These are phyloP conservation scores for Acropternis orthonyx DNA, from an alignment of 2,797 vertebrate species.

Conservation along the genomic window DNA sequence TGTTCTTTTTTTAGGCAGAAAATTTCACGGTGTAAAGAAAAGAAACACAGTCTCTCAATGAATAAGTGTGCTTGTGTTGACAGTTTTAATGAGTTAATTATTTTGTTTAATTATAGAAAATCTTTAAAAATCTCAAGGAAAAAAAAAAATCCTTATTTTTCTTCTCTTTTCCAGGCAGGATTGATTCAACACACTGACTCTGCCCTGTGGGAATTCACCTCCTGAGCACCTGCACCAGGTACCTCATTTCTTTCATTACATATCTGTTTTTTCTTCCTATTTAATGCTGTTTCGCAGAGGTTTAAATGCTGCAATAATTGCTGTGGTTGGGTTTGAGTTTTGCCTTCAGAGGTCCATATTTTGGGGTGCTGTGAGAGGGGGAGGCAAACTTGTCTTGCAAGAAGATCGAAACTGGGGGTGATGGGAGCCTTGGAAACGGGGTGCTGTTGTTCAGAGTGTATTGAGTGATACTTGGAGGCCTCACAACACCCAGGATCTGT, in stretches of 20 bases:
- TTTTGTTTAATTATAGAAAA: not conserved
- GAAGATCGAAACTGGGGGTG: not conserved
- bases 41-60: not conserved
- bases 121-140: no score
- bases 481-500: not conserved
- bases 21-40: not conserved
- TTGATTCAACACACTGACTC: not conserved
- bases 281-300: not conserved
- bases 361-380: not conserved
- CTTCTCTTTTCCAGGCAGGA: not conserved
- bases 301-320: not conserved
- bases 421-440: not conserved
- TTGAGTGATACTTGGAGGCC: accelerated
- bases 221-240: not conserved
- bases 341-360: accelerated
- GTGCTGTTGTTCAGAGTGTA: not conserved
- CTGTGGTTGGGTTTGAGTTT: not conserved
- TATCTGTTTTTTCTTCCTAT: not conserved
- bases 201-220: not conserved
- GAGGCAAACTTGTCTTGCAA: not conserved
- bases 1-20: not conserved
- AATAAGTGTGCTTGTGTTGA: not conserved
- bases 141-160: not conserved
- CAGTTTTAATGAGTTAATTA: not conserved
- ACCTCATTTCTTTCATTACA: not conserved